A percentile compares a stretch with the other conserved stretches of the same genome.
Conservation (phyloP, 1,140 invertebrate genomes). For the Penaeus chinensis region DNA sequence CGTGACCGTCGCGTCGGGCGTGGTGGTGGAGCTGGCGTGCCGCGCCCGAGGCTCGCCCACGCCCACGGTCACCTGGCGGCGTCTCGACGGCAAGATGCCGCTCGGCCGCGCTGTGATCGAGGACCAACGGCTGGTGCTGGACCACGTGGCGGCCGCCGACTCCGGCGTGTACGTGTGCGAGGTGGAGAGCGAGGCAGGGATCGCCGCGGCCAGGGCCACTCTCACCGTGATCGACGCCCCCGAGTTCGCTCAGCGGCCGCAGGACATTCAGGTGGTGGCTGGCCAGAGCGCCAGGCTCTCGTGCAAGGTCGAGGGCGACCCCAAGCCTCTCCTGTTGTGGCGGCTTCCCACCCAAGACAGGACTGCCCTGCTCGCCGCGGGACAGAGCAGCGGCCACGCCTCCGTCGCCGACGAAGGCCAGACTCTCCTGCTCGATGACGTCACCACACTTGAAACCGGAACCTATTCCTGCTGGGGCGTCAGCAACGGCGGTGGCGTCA, state of each 20-base stretch:
- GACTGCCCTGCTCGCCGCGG: conserved; percentile 47
- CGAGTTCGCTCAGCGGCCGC: conserved; percentile 47
- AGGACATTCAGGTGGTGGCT: conserved; percentile 40
- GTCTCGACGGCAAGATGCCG: conserved; percentile 87
- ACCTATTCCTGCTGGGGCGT: conserved; percentile 58
- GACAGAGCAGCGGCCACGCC: conserved; percentile 42
- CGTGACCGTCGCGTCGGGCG: conserved; percentile 64
- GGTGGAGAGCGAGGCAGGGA: conserved; percentile 82
- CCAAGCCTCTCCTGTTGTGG: conserved; percentile 58
- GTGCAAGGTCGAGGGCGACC: conserved; percentile 56
- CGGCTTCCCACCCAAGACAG: conserved; percentile 50
- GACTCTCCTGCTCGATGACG: conserved; percentile 19
- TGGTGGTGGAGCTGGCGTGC: conserved; percentile 86
- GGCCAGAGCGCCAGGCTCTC: conserved; percentile 24
- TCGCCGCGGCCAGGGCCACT: conserved; percentile 78
- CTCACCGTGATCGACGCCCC: conserved; percentile 72
- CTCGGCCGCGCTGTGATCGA: conserved; percentile 78
- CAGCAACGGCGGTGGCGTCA: conserved; percentile 57
- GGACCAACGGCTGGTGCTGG: conserved; percentile 71
- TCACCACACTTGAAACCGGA: conserved; percentile 69
- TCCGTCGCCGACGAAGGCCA: conserved; percentile 48
- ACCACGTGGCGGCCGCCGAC: conserved; percentile 79
- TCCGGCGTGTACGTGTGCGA: conserved; percentile 86
- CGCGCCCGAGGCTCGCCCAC: conserved; percentile 88
- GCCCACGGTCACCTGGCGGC: conserved; percentile 88